phyloP scores from a whole-genome alignment of 2,113 vertebrate species.

The Dromiciops gliroides region DNA sequence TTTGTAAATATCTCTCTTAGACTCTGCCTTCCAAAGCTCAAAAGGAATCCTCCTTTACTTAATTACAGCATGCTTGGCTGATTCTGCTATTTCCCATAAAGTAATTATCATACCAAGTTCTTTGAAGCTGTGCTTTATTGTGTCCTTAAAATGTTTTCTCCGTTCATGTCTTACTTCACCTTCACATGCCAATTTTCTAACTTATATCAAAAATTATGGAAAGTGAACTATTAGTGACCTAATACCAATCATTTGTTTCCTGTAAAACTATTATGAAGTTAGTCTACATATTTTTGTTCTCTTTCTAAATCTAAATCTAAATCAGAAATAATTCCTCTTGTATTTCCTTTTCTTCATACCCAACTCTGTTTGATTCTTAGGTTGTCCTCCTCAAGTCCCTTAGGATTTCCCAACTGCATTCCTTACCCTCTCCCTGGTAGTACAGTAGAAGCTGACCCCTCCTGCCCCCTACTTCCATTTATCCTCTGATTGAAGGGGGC shows the following conservation, averaged over 20 bases:
- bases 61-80: not conserved
- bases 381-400: not conserved
- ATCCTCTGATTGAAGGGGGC: too few species aligned
- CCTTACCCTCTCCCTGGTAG: not conserved
- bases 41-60: not conserved
- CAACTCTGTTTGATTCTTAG: not conserved
- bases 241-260: not conserved
- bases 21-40: slow-evolving; percentile 8
- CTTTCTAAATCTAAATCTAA: not conserved
- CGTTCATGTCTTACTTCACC: not conserved
- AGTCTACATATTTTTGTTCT: not conserved
- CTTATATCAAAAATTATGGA: slow-evolving; percentile 15
- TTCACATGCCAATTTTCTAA: not conserved
- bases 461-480: not conserved
- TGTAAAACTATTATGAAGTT: not conserved
- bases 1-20: not conserved
- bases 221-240: not conserved
- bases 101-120: not conserved
- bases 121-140: slow-evolving; percentile 13
- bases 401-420: not conserved
- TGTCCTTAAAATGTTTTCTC: slow-evolving; percentile 6
- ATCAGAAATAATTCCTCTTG: not conserved
- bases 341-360: not conserved
- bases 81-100: not conserved
- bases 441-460: too few species aligned